Evolutionary conservation across 2,113 vertebrate species (phyloP), one percentile per base, ranked within the genome.

Genomic region (Andinoacara biseriatus): DNA sequence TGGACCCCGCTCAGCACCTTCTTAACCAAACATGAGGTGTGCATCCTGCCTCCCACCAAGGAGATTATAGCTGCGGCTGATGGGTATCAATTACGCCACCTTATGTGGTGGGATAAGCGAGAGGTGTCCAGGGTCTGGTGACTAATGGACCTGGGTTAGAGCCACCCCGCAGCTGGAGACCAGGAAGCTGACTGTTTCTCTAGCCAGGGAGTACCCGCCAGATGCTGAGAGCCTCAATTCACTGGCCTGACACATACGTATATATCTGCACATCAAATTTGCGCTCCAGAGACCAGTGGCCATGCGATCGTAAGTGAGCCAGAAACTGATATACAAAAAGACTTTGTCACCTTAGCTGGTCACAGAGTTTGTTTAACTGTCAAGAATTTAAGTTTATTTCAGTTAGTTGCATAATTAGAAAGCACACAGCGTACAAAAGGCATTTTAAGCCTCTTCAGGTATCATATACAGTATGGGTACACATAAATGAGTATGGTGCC

Each of bases 11-110:
- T 95, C 94, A 46, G 90, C 92, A 93, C 91, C 94, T 92, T 91
- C 93, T 92, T 93, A 94, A 94, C 94, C 93, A 95, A 95, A 94
- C 93, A 94, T 74, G 80, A 92, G 89, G 87, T 91, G 89, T 54
- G 33, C 81, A 77, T 86, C 84, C 85, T 18, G 82, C 77, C 87
- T 90, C 91, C 89, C 90, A 85, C 87, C 86, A 61, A 92, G 88
- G 86, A 85, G 87, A 91, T 90, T 86, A 81, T 59, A 74, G 88
- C 90, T 14, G 29, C 18, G 43, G 88, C 90, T 94, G 91, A 92
- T 92, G 84, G 84, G 86, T 92, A 93, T 94, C 94, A 94, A 94
- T 95, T 94, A 95, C 84, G 74, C 91, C 72, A 84, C 93, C 92
- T 88, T 94, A 92, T 93, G 93, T 93, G 93, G 84, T 91, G 94